These are phyloP conservation scores for Falco biarmicus DNA, from an alignment of 2,797 vertebrate species.

Conservation along the genomic window DNA sequence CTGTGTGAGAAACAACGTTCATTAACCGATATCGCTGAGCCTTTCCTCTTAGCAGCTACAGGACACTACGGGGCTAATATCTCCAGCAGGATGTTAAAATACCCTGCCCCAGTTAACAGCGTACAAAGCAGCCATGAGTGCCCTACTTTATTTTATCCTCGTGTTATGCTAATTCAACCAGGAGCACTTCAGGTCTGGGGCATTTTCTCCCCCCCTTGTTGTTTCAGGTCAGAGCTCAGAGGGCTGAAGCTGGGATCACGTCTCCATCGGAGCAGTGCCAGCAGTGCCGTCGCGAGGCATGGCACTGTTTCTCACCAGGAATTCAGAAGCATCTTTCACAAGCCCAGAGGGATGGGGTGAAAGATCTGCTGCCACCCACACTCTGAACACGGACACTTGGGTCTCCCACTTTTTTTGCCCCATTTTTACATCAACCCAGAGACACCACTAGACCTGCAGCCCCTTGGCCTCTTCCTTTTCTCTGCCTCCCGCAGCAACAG, in stretches of 20 bases:
- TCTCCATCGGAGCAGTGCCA: background rate
- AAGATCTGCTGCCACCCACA: background rate
- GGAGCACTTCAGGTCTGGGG: background rate
- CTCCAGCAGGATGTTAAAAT: constrained; percentile 26
- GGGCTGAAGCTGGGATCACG: background rate
- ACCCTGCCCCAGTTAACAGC: background rate
- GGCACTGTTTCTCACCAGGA: background rate
- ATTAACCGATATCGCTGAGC: constrained; percentile 8
- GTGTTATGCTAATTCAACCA: background rate
- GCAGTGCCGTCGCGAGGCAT: accelerated
- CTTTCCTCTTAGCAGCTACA: background rate
- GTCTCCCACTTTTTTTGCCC: background rate
- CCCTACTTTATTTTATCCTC: background rate
- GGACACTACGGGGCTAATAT: background rate
- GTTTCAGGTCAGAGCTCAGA: background rate
- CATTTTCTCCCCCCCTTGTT: background rate
- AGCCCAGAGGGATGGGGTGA: background rate
- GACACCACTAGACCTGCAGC: background rate
- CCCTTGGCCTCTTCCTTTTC: background rate
- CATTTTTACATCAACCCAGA: background rate
- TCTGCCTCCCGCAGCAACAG: background rate
- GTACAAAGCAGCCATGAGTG: background rate
- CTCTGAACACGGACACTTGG: accelerated
- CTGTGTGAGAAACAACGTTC: constrained; percentile 39
- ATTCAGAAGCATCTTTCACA: background rate